phyloP scores from a whole-genome alignment of 2,888 invertebrate genomes.

The Drosophila sordidula region DNA sequence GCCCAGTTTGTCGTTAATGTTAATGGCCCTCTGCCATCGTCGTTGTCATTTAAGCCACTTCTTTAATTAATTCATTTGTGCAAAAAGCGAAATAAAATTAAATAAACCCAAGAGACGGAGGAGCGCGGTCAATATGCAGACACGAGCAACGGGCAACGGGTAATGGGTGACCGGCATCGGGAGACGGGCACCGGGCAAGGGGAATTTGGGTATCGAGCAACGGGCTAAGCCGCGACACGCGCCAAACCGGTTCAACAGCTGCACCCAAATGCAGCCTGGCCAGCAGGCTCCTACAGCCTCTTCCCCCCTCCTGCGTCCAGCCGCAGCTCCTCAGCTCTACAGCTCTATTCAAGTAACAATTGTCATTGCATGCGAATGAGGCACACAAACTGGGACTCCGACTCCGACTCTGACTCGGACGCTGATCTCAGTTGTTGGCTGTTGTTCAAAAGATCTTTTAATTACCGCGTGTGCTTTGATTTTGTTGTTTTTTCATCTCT shows the following conservation, averaged over 20 bases:
- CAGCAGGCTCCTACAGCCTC: not conserved
- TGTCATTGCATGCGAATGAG: slow-evolving; percentile 47
- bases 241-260: slow-evolving; percentile 76
- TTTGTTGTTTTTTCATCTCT: not conserved
- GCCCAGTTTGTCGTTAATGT: slow-evolving; percentile 37
- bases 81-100: slow-evolving; percentile 24
- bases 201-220: slow-evolving; percentile 1
- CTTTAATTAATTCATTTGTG: slow-evolving; percentile 74
- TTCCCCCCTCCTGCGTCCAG: not conserved
- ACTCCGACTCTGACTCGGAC: slow-evolving; percentile 6
- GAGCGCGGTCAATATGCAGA: slow-evolving; percentile 19
- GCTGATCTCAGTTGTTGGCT: slow-evolving; percentile 13
- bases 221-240: slow-evolving; percentile 51
- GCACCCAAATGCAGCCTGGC: slow-evolving; percentile 65
- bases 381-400: slow-evolving; percentile 18
- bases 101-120: slow-evolving; percentile 22
- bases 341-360: slow-evolving; percentile 45
- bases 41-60: slow-evolving; percentile 50
- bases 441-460: slow-evolving; percentile 42
- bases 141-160: slow-evolving; percentile 3
- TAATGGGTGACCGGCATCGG: not conserved
- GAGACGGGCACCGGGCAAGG: not conserved
- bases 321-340: not conserved
- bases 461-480: slow-evolving; percentile 42
- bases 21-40: slow-evolving; percentile 50